Percentiles rank a stretch among this genome's conserved stretches.
Evolutionary conservation across 2,888 invertebrate genomes (phyloP).

Genomic region (Nymphalis polychloros): DNA sequence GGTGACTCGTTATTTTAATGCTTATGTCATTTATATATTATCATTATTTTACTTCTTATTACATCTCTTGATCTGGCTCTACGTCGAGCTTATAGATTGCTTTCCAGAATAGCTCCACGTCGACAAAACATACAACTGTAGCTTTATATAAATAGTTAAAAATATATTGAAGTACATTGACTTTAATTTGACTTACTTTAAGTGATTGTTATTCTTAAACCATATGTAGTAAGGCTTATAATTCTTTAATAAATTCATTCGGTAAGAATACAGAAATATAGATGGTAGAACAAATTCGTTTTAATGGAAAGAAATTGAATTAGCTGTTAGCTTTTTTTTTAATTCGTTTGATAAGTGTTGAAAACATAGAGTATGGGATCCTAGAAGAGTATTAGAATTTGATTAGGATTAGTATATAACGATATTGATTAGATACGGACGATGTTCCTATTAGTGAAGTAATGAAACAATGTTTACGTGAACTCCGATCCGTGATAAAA

Average conservation of each 20-base stretch:
- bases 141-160: conserved; percentile 16
- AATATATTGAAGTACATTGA: conserved; percentile 10
- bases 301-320: conserved; percentile 58
- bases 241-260: neutral
- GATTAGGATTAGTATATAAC: conserved; percentile 5
- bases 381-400: neutral
- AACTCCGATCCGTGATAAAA: neutral
- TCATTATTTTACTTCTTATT: too few relatives aligned
- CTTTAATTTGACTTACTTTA: neutral
- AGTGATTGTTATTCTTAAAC: conserved; percentile 4
- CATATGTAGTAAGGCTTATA: neutral
- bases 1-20: too few relatives aligned
- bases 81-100: too few relatives aligned
- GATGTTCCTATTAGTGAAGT: conserved; percentile 3
- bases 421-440: conserved; percentile 12
- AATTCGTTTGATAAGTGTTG: conserved; percentile 15
- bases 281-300: conserved; percentile 63
- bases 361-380: neutral
- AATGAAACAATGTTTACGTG: conserved; percentile 7
- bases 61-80: too few relatives aligned
- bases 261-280: neutral
- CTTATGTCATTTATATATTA: too few relatives aligned
- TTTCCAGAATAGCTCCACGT: too few relatives aligned
- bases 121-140: conserved; percentile 15
- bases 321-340: conserved; percentile 38